phyloP scores from a whole-genome alignment of 1,140 invertebrate genomes.

The Arion vulgaris region DNA sequence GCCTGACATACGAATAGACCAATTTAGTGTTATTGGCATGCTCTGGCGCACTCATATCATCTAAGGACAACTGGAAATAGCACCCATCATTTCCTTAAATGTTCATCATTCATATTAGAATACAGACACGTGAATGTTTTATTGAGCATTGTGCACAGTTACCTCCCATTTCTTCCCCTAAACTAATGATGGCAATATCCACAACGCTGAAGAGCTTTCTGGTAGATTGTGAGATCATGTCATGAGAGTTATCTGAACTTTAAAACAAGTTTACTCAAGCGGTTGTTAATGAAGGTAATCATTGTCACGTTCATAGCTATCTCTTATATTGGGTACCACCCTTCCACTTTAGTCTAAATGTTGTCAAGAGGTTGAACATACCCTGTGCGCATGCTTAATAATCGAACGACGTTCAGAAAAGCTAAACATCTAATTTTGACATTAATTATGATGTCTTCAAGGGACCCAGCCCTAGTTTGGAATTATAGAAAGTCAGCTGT shows the following conservation, averaged over 20 bases:
- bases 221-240: background rate
- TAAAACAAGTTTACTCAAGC: background rate
- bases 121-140: background rate
- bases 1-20: background rate
- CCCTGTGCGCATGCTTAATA: background rate
- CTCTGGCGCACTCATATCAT: background rate
- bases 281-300: background rate
- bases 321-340: background rate
- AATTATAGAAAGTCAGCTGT: constrained; percentile 20
- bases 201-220: background rate
- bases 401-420: background rate
- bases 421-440: background rate
- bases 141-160: background rate
- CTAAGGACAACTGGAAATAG: background rate
- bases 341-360: background rate
- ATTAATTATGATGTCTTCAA: constrained; percentile 6
- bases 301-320: background rate
- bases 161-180: background rate
- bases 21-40: background rate
- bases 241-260: background rate
- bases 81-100: background rate
- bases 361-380: background rate
- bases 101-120: background rate
- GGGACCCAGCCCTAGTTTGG: background rate
- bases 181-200: constrained; percentile 1